These are phyloP conservation scores for Hippocampus abdominalis DNA, from an alignment of 2,113 vertebrate species.

Conservation along the genomic window DNA sequence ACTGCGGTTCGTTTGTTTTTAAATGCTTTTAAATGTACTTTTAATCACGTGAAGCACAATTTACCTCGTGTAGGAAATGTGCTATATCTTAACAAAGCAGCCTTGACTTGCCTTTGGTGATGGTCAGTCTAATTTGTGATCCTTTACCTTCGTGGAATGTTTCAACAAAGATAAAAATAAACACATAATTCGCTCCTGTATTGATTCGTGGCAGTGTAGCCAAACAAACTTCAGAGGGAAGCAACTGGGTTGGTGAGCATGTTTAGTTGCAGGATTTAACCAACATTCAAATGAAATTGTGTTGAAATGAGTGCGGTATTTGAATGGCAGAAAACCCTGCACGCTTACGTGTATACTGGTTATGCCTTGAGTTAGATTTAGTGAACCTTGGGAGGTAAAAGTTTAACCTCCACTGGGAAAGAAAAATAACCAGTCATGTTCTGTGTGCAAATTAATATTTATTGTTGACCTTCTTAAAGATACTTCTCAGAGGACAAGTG, in stretches of 20 bases:
- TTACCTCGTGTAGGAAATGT: too few relatives aligned
- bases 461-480: constrained; percentile 43
- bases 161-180: neutral
- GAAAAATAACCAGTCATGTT: neutral
- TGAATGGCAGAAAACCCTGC: neutral
- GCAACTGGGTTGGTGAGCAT: constrained; percentile 18
- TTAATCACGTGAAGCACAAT: too few relatives aligned
- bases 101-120: constrained; percentile 9
- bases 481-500: constrained; percentile 9
- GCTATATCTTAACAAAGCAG: too few relatives aligned
- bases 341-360: neutral
- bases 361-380: neutral
- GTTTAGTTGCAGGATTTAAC: constrained; percentile 12
- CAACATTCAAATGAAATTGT: neutral
- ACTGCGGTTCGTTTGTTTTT: neutral
- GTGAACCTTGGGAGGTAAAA: neutral
- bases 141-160: constrained; percentile 10
- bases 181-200: constrained; percentile 22
- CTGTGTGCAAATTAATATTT: constrained; percentile 54
- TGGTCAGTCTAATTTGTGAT: constrained; percentile 50
- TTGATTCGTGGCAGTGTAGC: constrained; percentile 55
- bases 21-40: too few relatives aligned
- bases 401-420: neutral
- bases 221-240: constrained; percentile 13
- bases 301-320: neutral